These are phyloP conservation scores for Hemistola chrysoprasaria DNA, from an alignment of 2,888 invertebrate species.

Conservation along the genomic window DNA sequence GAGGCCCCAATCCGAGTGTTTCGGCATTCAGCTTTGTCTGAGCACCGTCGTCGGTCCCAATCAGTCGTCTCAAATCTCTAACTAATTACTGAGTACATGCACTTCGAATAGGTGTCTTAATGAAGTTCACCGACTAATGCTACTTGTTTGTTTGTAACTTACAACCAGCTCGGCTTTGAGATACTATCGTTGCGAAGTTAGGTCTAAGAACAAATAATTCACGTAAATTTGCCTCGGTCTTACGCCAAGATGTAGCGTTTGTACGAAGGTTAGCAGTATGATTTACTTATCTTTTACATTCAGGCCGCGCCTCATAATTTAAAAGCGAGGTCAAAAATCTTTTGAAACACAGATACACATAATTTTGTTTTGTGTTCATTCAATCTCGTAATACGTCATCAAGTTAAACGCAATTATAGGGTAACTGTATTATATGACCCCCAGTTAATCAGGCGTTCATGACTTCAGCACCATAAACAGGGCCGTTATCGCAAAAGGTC, in stretches of 20 bases:
- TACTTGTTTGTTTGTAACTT: conserved; percentile 25
- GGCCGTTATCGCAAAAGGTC: conserved; percentile 11
- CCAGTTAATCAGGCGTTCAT: conserved; percentile 15
- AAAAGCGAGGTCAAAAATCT: no score
- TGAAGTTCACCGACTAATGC: conserved; percentile 22
- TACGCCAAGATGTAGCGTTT: no score
- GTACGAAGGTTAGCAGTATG: no score
- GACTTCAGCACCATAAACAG: conserved; percentile 14
- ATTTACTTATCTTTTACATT: no score
- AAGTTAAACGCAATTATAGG: no score
- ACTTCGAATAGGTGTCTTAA: conserved; percentile 20
- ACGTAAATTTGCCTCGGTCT: conserved; percentile 1
- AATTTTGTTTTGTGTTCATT: no score
- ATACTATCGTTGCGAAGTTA: conserved; percentile 12
- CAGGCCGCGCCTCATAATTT: no score
- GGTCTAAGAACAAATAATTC: conserved; percentile 3
- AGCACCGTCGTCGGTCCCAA: conserved; percentile 22
- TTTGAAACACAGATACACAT: no score
- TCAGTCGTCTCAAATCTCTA: conserved; percentile 30
- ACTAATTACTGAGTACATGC: conserved; percentile 33
- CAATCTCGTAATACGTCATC: no score
- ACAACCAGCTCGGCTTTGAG: conserved; percentile 8
- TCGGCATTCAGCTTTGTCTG: conserved; percentile 37
- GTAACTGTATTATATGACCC: conserved; percentile 6
- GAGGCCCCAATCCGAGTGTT: conserved; percentile 46